phyloP scores from a whole-genome alignment of 53 echinoderm and acorn worm genomes.

The Hippasteria phrygiana region DNA sequence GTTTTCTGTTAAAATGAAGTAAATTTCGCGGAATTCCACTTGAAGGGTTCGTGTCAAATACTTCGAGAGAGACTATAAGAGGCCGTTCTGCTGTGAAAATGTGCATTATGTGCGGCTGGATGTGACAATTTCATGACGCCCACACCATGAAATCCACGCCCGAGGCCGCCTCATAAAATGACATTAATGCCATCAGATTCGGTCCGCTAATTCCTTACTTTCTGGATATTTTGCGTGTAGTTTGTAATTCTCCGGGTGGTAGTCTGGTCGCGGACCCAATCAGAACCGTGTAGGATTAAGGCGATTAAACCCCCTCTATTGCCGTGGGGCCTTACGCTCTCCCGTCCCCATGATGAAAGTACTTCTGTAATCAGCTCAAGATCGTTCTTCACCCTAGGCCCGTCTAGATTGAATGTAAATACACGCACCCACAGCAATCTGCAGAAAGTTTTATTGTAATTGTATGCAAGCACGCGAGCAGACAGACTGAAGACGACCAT shows the following conservation, averaged over 20 bases:
- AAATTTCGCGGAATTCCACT: too few relatives aligned
- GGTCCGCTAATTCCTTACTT: background rate
- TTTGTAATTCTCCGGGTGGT: background rate
- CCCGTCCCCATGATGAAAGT: background rate
- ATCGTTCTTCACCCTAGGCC: background rate
- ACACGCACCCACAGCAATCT: background rate
- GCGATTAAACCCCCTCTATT: background rate
- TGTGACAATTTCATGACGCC: background rate
- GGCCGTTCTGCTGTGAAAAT: background rate
- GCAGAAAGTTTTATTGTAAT: background rate
- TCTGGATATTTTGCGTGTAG: background rate
- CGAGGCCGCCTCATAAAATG: slow-evolving; percentile 5
- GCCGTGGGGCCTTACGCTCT: background rate
- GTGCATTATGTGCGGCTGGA: background rate
- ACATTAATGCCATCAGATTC: background rate
- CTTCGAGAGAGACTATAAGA: too few relatives aligned
- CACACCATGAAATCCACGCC: background rate
- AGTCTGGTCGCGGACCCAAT: background rate
- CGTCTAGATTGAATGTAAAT: slow-evolving; percentile 2
- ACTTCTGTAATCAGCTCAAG: background rate
- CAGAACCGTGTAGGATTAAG: background rate
- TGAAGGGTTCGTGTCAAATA: too few relatives aligned
- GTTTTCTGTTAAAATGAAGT: too few relatives aligned
- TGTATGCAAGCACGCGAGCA: background rate
- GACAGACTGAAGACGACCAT: background rate